Base-by-base conservation (phyloP, 2,888 invertebrate species). In the Altica lythri region DNA sequence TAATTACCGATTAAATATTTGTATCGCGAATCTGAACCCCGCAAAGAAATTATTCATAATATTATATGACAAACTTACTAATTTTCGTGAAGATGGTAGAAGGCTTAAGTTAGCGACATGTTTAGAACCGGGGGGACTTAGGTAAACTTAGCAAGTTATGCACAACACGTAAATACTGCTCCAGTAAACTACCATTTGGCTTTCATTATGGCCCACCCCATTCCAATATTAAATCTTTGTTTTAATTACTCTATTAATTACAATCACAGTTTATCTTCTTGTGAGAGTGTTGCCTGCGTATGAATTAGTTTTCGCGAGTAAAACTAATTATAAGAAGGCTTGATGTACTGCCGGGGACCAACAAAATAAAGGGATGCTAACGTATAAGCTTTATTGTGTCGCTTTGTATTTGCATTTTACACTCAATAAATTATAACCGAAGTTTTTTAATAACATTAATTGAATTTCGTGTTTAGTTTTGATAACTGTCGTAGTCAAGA, bases 71-170 rank as follows among this genome's bases (percentile, higher is more conserved):
- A 40, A 59, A 62, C 66, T 65, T 64, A 63, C 69, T 70, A 70
- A 71, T 71, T 71, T 70, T 61, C 57, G 65, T 63, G 68, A 73
- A 73, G 74, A 73, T 70, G 74, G 69, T 55, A 61, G 72, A 68
- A 65, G 72, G 75, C 75, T 75, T 75, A 74, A 73, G 70, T 70
- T 66, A 65, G 63, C 67, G 76, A 74, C 75, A 76, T 76, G 71
- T 76, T 76, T 76, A 76, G 72, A 70, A 69, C 72, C 66, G 62
- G 64, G 67, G 68, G 71, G 74, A 71, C 74, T 76, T 76, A 76
- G 74, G 74, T 69, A 73, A 76, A 75, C 72, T 76, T 75, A 72
- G 68, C 71, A 76, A 76, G 72, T 76, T 76, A 76, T 76, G 75
- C 76, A 71, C 73, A 74, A 75, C 76, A 76, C 76, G 76, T 76